Conservation (phyloP, 2,113 vertebrate genomes). For the Salvator merianae region DNA sequence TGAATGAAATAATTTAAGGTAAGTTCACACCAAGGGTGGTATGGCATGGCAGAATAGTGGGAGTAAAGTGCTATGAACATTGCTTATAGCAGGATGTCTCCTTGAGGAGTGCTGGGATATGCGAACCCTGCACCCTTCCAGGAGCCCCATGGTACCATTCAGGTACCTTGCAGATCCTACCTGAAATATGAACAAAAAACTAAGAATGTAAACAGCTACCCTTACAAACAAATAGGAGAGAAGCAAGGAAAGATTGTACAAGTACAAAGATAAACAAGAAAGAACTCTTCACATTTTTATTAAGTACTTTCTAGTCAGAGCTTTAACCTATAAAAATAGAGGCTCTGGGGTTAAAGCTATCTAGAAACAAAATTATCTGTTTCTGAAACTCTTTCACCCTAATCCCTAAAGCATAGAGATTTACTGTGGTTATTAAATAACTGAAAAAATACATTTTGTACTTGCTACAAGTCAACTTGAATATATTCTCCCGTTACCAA, state of each 20-base stretch:
- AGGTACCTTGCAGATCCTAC: too few species aligned
- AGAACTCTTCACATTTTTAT: not conserved
- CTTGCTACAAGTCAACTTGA: not conserved
- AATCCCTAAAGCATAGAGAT: too few species aligned
- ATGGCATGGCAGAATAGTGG: too few species aligned
- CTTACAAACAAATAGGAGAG: not conserved
- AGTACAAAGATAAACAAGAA: not conserved
- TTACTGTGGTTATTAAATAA: not conserved
- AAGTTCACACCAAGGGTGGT: too few species aligned
- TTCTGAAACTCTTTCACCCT: not conserved
- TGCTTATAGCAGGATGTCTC: too few species aligned
- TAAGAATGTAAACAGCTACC: not conserved
- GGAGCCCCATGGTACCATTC: too few species aligned
- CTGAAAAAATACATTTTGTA: not conserved
- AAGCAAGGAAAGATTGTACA: not conserved
- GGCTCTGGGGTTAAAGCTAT: not conserved
- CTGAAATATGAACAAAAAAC: not conserved
- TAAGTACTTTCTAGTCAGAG: not conserved
- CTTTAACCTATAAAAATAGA: not conserved
- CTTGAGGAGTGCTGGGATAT: too few species aligned
- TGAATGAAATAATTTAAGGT: too few species aligned
- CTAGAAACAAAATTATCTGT: not conserved
- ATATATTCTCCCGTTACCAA: not conserved
- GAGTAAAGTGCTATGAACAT: too few species aligned
- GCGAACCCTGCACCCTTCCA: too few species aligned